Evolutionary conservation across 2,797 vertebrate genomes (phyloP).

Genomic region (Sparus aurata): DNA sequence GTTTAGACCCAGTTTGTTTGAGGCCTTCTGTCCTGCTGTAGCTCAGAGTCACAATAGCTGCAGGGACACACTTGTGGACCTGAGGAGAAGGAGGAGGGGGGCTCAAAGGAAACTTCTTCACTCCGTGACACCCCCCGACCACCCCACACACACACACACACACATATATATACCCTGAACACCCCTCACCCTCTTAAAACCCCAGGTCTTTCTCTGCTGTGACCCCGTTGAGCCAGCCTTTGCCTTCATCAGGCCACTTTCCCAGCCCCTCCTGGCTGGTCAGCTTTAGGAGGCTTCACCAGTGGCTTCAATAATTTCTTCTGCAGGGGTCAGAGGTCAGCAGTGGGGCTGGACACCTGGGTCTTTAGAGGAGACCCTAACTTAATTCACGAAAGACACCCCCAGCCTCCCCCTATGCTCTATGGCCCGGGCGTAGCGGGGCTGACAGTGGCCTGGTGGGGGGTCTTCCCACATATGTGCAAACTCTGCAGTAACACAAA

Average conservation of each 20-base stretch:
- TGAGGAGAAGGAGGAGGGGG: conserved; percentile 32
- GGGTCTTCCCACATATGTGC: conserved; percentile 69
- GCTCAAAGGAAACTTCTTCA: conserved; percentile 68
- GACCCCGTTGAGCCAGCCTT: conserved; percentile 64
- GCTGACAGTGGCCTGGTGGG: conserved; percentile 60
- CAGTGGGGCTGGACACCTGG: conserved; percentile 74
- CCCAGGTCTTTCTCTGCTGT: conserved; percentile 51
- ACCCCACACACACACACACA: conserved; percentile 36
- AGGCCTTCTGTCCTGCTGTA: conserved; percentile 71
- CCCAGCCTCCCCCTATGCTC: conserved; percentile 27
- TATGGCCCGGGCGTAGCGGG: conserved; percentile 20
- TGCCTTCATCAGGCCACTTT: conserved; percentile 74
- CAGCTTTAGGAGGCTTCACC: conserved; percentile 69
- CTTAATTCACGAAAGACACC: conserved; percentile 77
- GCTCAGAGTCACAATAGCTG: conserved; percentile 72
- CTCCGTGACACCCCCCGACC: conserved; percentile 48
- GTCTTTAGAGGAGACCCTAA: conserved; percentile 67
- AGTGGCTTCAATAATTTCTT: conserved; percentile 75
- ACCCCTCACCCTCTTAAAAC: conserved; percentile 47
- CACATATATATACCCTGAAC: conserved; percentile 29
- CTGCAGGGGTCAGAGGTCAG: conserved; percentile 78
- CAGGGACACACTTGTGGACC: conserved; percentile 77
- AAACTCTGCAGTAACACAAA: conserved; percentile 42
- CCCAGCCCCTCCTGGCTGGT: conserved; percentile 72
- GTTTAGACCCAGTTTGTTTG: conserved; percentile 72